Evolutionary conservation across 2,888 invertebrate species (phyloP).

Genomic region (Globia sparganii): DNA sequence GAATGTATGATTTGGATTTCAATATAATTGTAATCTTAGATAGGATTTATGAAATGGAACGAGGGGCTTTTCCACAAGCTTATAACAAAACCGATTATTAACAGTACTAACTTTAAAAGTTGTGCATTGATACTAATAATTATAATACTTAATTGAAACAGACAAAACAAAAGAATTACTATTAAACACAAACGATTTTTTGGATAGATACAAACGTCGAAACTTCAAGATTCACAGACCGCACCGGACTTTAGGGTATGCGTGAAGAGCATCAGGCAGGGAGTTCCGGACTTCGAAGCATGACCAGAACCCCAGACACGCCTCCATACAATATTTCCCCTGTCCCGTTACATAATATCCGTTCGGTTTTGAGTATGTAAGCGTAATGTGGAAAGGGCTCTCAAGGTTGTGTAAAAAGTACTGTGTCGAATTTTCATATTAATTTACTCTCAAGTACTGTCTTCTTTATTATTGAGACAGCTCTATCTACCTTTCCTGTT

Average conservation of each 20-base stretch:
- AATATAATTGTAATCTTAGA: slow-evolving; percentile 60
- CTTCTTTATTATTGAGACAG: slow-evolving; percentile 47
- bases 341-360: too few species aligned
- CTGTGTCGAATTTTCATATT: slow-evolving; percentile 57
- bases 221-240: background rate
- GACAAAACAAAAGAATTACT: background rate
- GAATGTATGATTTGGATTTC: slow-evolving; percentile 45
- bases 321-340: background rate
- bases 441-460: slow-evolving; percentile 56
- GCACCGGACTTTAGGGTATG: background rate
- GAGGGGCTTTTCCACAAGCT: slow-evolving; percentile 54
- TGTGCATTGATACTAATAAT: background rate
- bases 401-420: slow-evolving; percentile 65
- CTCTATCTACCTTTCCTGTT: slow-evolving; percentile 59
- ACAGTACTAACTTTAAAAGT: background rate
- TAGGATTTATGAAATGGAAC: slow-evolving; percentile 58
- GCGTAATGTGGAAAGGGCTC: slow-evolving; percentile 46
- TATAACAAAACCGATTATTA: background rate
- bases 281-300: background rate
- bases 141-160: background rate
- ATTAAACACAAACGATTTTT: background rate
- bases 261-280: slow-evolving; percentile 3
- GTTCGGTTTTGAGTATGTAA: background rate
- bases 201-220: slow-evolving; percentile 9
- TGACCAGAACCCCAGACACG: background rate